These are phyloP conservation scores for Heliconius nattereri DNA, from an alignment of 1,140 invertebrate genomes.

Conservation along the genomic window DNA sequence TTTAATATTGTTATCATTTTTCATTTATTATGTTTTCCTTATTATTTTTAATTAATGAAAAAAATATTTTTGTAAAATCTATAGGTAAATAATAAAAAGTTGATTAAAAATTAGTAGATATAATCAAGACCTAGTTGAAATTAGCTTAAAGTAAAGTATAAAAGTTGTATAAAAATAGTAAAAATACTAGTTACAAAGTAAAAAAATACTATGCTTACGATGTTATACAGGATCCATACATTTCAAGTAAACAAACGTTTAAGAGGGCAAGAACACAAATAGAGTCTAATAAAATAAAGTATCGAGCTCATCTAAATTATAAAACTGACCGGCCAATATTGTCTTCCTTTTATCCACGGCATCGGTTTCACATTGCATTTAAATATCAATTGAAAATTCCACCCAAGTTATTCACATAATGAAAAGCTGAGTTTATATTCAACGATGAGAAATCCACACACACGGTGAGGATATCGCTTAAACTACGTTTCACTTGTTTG, in stretches of 20 bases:
- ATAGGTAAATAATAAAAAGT: too few species aligned
- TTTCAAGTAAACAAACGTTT: neutral
- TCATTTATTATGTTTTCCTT: too few species aligned
- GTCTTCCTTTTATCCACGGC: constrained; percentile 24
- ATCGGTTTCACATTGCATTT: constrained; percentile 32
- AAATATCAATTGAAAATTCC: constrained; percentile 42
- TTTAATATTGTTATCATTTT: too few species aligned
- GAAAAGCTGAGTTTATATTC: constrained; percentile 34
- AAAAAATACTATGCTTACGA: neutral
- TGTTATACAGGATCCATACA: neutral
- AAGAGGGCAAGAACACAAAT: neutral
- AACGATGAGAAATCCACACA: constrained; percentile 6
- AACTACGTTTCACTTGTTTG: constrained; percentile 14
- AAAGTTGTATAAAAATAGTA: neutral
- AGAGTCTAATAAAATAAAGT: constrained; percentile 2
- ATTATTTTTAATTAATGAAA: too few species aligned
- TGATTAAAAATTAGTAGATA: too few species aligned
- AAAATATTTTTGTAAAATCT: too few species aligned
- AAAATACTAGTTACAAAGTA: neutral
- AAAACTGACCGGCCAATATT: constrained; percentile 31
- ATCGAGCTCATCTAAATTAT: constrained; percentile 19
- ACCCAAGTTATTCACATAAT: constrained; percentile 32
- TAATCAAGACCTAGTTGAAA: too few species aligned
- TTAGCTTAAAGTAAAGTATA: too few species aligned
- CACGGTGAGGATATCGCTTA: neutral